These are phyloP conservation scores for Stenodera caucasica DNA, from an alignment of 2,888 invertebrate species.

Conservation along the genomic window DNA sequence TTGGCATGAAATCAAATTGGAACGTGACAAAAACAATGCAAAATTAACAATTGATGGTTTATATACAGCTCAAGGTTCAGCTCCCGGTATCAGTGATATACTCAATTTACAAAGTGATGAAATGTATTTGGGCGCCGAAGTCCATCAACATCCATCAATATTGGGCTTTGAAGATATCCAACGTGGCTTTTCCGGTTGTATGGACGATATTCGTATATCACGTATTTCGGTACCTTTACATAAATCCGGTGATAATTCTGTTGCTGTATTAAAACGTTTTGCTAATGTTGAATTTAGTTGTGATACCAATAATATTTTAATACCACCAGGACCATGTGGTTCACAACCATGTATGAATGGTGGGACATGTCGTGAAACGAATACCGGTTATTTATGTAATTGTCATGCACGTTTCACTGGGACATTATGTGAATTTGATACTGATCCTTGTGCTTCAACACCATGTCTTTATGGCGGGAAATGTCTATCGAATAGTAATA, in stretches of 20 bases:
- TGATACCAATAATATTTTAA: conserved; percentile 61
- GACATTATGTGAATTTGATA: conserved; percentile 79
- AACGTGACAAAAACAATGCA: conserved; percentile 79
- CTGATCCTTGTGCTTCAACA: conserved; percentile 83
- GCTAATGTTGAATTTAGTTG: conserved; percentile 74
- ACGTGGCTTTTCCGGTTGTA: conserved; percentile 84
- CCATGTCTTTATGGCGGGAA: conserved; percentile 85
- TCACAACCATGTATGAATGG: conserved; percentile 79
- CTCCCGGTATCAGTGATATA: conserved; percentile 79
- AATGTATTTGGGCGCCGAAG: conserved; percentile 82
- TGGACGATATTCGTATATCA: conserved; percentile 82
- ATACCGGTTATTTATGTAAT: conserved; percentile 62
- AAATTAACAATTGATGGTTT: conserved; percentile 77
- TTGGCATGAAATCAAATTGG: conserved; percentile 81
- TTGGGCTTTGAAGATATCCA: conserved; percentile 73
- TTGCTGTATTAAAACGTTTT: conserved; percentile 66
- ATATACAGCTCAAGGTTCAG: conserved; percentile 72
- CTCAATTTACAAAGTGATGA: conserved; percentile 84
- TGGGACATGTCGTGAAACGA: conserved; percentile 67
- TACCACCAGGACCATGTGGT: conserved; percentile 70
- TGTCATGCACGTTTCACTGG: conserved; percentile 70
- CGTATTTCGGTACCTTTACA: conserved; percentile 75
- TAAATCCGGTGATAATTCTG: conserved; percentile 66
- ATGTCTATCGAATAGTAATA: conserved; percentile 60
- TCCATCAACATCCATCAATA: conserved; percentile 74